These are phyloP conservation scores for Augiades crinisus DNA, from an alignment of 2,888 invertebrate genomes.

Conservation along the genomic window DNA sequence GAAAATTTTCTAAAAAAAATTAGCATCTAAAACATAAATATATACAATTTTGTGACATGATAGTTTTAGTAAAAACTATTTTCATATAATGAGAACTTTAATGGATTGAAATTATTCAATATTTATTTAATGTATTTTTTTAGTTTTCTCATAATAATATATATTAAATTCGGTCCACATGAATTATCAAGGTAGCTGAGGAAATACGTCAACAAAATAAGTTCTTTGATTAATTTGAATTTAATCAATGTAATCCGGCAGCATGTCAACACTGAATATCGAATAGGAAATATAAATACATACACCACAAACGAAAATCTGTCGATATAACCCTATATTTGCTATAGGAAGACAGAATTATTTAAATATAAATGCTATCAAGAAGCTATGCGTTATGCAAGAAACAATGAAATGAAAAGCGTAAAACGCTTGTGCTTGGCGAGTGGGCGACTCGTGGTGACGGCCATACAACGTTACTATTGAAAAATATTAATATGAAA, in stretches of 20 bases:
- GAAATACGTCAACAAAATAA: too few relatives aligned
- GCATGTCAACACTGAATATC: too few relatives aligned
- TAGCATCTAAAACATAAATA: background rate
- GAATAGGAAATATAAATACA: background rate
- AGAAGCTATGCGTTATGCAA: conserved; percentile 33
- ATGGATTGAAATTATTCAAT: too few relatives aligned
- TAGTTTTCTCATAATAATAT: too few relatives aligned
- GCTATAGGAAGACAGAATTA: conserved; percentile 63
- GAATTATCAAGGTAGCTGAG: too few relatives aligned
- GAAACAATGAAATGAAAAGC: conserved; percentile 48
- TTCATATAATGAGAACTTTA: background rate
- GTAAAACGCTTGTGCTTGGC: conserved; percentile 12
- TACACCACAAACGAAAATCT: conserved; percentile 3
- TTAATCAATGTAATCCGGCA: too few relatives aligned
- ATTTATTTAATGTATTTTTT: too few relatives aligned
- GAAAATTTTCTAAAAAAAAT: background rate
- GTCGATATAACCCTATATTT: conserved; percentile 39
- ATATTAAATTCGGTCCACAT: too few relatives aligned
- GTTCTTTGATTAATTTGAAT: too few relatives aligned
- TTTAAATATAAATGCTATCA: conserved; percentile 43
- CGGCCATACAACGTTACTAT: background rate
- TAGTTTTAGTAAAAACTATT: too few relatives aligned
- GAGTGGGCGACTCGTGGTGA: background rate
- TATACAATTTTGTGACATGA: conserved; percentile 4
- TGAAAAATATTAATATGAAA: background rate